Evolutionary conservation across 2,113 vertebrate genomes (phyloP), one percentile per base, ranked within the genome.

Genomic region (Anarhynchus alexandrinus): DNA sequence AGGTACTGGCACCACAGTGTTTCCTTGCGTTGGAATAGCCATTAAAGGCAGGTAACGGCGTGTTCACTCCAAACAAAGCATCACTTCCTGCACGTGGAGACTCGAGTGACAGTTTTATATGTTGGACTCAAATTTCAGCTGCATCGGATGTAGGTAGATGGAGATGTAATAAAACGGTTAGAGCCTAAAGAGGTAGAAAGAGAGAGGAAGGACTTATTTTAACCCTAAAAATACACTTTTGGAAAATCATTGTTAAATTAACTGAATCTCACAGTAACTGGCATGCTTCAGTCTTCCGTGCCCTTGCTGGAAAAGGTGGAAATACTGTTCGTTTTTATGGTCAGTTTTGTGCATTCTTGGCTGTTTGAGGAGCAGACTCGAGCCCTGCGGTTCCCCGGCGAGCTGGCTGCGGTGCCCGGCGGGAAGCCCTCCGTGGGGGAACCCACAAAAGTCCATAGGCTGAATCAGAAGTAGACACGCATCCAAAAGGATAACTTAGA

Each of bases 351-450:
- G 58, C 5, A 3, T 74, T 82, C 79, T 45, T 74, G 42, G 57
- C 86, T 73, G 32, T 34, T 38, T 55, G 82, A 67, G 70, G 62
- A 72, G 2, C 15, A 32, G 57, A 10, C 47, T 45, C 3, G 5
- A 61, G 54, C 27, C 55, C 54, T 11, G 32, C 2, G 40, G 70
- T 21, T 52, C 9, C 36, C 34, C 1, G 16, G 47, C 43, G 76
- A 71, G 82, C 36, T 34, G 27, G 21, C 52, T 57, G 61, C 0
- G 0, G 2, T 52, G 42, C 42, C 61, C 20, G 0, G 1, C 17
- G 45, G 13, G 25, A 22, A 38, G 40, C 78, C 36, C 45, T 73
- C 26, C 1, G 2, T n/a, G 93, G 51, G 73, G 45, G 43, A 86
- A 43, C 43, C 54, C 43, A 6, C 49, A 12, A 7, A 26, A 51